Evolutionary conservation across 2,113 vertebrate genomes (phyloP).

Genomic region (Sceloporus undulatus): DNA sequence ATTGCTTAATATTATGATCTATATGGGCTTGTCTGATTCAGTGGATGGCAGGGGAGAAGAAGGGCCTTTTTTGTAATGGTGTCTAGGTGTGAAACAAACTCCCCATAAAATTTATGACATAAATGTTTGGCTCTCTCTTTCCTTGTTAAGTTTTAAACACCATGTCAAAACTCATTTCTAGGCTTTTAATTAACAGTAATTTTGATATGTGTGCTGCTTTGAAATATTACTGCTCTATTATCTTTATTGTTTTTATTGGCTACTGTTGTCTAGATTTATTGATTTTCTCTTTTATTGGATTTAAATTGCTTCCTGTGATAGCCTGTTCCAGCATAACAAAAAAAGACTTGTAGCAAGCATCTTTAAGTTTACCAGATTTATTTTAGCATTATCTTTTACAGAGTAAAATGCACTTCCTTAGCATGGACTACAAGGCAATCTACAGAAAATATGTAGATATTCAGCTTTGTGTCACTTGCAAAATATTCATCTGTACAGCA

Average conservation of each 20-base stretch:
- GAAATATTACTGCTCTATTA: background rate
- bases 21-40: background rate
- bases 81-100: background rate
- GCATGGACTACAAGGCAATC: too few relatives aligned
- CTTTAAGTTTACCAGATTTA: too few relatives aligned
- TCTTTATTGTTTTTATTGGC: too few relatives aligned
- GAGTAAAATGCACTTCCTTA: too few relatives aligned
- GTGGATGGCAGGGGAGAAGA: background rate
- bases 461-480: too few relatives aligned
- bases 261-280: background rate
- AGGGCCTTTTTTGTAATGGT: background rate
- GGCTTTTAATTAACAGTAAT: background rate
- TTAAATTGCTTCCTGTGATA: background rate
- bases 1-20: background rate
- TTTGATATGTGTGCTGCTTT: background rate
- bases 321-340: too few relatives aligned
- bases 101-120: background rate
- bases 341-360: too few relatives aligned
- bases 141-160: background rate
- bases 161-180: background rate
- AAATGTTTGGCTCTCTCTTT: background rate
- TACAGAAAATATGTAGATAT: too few relatives aligned
- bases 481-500: too few relatives aligned
- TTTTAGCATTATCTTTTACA: too few relatives aligned
- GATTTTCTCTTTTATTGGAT: background rate